phyloP scores from a whole-genome alignment of 2,888 invertebrate species.

The Drosophila ezoana region DNA sequence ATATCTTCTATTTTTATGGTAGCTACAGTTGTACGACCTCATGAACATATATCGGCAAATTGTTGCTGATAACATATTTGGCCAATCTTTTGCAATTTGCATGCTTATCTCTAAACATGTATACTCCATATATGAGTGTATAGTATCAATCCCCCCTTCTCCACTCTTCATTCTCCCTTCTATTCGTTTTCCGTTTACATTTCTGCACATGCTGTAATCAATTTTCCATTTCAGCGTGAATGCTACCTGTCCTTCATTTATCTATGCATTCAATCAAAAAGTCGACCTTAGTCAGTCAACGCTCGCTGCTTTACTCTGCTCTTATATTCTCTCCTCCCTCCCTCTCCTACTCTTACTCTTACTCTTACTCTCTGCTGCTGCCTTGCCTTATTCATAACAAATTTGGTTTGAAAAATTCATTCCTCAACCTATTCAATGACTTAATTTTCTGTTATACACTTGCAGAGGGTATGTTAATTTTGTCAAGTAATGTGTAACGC shows the following conservation, averaged over 20 bases:
- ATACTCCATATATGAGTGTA: background rate
- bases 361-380: background rate
- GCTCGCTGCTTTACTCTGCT: slow-evolving; percentile 13
- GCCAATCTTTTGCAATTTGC: slow-evolving; percentile 38
- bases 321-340: slow-evolving; percentile 1
- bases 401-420: slow-evolving; percentile 64
- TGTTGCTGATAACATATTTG: slow-evolving; percentile 33
- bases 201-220: slow-evolving; percentile 66
- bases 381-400: slow-evolving; percentile 41
- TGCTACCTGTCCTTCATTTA: slow-evolving; percentile 66
- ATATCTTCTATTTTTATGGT: slow-evolving; percentile 24
- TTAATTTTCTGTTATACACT: slow-evolving; percentile 16
- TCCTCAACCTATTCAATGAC: slow-evolving; percentile 42
- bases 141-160: background rate
- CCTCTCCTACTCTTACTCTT: background rate
- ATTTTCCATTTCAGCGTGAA: slow-evolving; percentile 59
- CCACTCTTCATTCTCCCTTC: too few relatives aligned
- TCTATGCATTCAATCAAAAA: slow-evolving; percentile 71
- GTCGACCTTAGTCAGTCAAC: slow-evolving; percentile 62
- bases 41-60: slow-evolving; percentile 20
- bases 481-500: background rate
- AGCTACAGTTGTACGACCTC: slow-evolving; percentile 28
- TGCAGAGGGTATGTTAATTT: background rate
- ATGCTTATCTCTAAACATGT: slow-evolving; percentile 37
- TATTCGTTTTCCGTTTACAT: slow-evolving; percentile 42